These are phyloP conservation scores for Scaptomyza reducta DNA, from an alignment of 2,888 invertebrate genomes.

Conservation along the genomic window DNA sequence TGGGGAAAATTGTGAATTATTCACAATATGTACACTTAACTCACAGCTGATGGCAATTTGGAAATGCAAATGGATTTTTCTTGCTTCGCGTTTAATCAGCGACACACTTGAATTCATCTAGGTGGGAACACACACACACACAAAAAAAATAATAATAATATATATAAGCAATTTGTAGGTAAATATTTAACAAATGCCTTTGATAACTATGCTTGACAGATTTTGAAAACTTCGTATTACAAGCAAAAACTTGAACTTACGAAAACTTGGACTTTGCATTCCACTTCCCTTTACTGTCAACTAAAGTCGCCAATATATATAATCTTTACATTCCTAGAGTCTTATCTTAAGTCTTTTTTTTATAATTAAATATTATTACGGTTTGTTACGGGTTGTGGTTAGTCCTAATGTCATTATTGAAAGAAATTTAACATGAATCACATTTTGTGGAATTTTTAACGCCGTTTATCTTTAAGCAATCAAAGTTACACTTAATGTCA, in stretches of 20 bases:
- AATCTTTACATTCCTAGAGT: conserved; percentile 19
- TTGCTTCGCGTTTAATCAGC: conserved; percentile 11
- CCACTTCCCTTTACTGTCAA: not conserved
- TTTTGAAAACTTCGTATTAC: not conserved
- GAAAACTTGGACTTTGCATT: not conserved
- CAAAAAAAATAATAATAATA: not conserved
- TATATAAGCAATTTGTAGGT: conserved; percentile 27
- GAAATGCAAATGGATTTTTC: conserved; percentile 29
- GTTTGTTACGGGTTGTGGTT: conserved; percentile 12
- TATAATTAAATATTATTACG: conserved; percentile 18
- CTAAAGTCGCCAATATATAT: conserved; percentile 3
- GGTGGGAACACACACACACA: not conserved
- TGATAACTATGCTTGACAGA: conserved; percentile 29
- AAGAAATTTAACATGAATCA: not conserved
- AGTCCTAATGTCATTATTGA: conserved; percentile 16
- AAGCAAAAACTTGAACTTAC: not conserved
- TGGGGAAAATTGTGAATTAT: conserved; percentile 29
- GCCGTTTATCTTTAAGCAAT: not conserved
- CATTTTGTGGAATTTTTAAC: not conserved
- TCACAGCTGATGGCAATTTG: conserved; percentile 33
- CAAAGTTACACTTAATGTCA: not conserved
- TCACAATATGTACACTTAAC: conserved; percentile 20
- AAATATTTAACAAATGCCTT: conserved; percentile 46
- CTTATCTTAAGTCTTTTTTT: conserved; percentile 31
- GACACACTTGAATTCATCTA: not conserved